Evolutionary conservation across 2,888 invertebrate genomes (phyloP).

Genomic region (Gibbula magus): DNA sequence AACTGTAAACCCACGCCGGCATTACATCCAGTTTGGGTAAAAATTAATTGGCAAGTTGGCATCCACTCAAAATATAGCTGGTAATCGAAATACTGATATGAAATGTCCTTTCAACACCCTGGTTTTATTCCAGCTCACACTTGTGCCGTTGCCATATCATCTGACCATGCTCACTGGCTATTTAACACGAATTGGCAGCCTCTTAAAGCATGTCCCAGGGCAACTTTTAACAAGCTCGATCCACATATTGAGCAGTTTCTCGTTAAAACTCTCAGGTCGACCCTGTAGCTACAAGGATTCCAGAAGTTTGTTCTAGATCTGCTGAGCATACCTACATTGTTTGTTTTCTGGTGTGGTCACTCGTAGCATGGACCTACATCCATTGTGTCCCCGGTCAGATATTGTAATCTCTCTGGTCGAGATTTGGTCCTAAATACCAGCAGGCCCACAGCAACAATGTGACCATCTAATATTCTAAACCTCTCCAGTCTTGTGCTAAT

Average conservation of each 20-base stretch:
- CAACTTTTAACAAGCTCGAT: slow-evolving; percentile 2
- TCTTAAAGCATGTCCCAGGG: not conserved
- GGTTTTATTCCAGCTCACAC: not conserved
- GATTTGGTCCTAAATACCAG: not conserved
- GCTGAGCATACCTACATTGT: not conserved
- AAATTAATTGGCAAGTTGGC: not conserved
- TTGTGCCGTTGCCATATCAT: not conserved
- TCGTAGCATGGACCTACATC: not conserved
- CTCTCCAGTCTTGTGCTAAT: no score
- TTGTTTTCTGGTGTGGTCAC: not conserved
- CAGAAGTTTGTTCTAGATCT: not conserved
- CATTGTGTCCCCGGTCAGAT: not conserved
- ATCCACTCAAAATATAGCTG: not conserved
- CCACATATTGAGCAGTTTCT: not conserved
- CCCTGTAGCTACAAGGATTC: not conserved
- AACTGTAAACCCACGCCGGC: not conserved
- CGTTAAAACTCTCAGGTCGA: not conserved
- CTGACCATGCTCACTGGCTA: no score
- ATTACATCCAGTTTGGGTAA: not conserved
- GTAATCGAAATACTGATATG: not conserved
- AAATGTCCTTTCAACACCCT: not conserved
- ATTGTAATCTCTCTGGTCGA: not conserved
- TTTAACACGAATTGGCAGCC: no score
- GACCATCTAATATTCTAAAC: no score
- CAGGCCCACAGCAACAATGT: no score